Percentiles rank a stretch among this genome's conserved stretches.
These are phyloP conservation scores for Hydrolagus colliei DNA, from an alignment of 2,797 vertebrate genomes.

Conservation along the genomic window DNA sequence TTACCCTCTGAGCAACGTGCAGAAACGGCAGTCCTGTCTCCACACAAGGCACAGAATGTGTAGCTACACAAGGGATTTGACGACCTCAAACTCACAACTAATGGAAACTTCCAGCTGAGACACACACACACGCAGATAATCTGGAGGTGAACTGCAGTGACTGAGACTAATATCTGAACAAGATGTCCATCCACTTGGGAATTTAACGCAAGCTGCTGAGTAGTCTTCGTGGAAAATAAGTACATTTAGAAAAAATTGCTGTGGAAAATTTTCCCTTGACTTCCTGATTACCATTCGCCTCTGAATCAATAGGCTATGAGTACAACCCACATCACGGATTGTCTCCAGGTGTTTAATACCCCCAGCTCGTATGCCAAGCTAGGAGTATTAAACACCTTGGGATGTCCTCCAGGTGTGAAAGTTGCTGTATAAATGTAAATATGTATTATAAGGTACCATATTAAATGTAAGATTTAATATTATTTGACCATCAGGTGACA, in stretches of 20 bases:
- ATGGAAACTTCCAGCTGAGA: not conserved
- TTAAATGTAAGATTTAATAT: too few relatives aligned
- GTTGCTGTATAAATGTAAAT: too few relatives aligned
- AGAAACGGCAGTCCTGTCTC: not conserved
- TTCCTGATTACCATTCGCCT: too few relatives aligned
- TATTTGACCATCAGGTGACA: too few relatives aligned
- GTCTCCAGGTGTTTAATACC: too few relatives aligned
- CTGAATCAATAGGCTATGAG: too few relatives aligned
- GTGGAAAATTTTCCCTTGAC: not conserved
- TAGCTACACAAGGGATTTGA: not conserved
- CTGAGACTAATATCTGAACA: constrained; percentile 19
- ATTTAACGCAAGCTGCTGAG: not conserved
- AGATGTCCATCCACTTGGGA: constrained; percentile 14
- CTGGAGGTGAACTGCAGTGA: constrained; percentile 13
- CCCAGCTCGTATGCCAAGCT: too few relatives aligned
- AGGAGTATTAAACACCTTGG: too few relatives aligned
- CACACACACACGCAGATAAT: not conserved
- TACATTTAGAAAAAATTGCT: not conserved
- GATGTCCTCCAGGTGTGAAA: too few relatives aligned
- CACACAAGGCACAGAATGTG: not conserved
- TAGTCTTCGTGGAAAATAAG: not conserved
- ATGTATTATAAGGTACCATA: too few relatives aligned
- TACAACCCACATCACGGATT: too few relatives aligned
- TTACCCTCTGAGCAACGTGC: not conserved
- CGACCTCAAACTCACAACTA: constrained; percentile 15